A percentile compares a stretch with the other conserved stretches of the same genome.
phyloP scores from a whole-genome alignment of 2,113 vertebrate species.

The Pandion haliaetus region DNA sequence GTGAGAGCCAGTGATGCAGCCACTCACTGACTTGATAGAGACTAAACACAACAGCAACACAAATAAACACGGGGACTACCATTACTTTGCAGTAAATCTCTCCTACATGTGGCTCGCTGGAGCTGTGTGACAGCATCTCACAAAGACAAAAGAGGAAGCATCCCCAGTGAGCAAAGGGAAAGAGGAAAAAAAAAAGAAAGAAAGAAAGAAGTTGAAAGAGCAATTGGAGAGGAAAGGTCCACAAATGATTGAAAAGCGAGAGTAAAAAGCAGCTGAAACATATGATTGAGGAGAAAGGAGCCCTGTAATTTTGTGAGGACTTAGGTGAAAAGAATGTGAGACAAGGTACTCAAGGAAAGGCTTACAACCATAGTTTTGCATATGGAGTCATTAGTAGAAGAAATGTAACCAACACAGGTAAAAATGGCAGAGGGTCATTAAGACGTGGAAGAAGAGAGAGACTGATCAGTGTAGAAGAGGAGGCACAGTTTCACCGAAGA shows the following conservation, averaged over 20 bases:
- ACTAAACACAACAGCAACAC: not conserved
- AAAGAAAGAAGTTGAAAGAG: too few relatives aligned
- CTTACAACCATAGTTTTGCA: not conserved
- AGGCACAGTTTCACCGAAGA: not conserved
- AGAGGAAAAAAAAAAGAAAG: too few relatives aligned
- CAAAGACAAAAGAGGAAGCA: not conserved
- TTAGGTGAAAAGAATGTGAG: not conserved
- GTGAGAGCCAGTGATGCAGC: not conserved
- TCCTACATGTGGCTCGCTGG: not conserved
- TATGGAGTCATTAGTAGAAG: not conserved
- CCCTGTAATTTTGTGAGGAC: not conserved
- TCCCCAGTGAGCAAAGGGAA: not conserved
- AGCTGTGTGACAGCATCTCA: not conserved
- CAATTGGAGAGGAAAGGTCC: not conserved
- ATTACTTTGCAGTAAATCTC: not conserved
- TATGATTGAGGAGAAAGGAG: not conserved
- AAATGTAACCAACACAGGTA: not conserved
- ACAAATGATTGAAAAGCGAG: not conserved
- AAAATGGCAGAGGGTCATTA: not conserved
- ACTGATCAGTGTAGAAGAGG: not conserved
- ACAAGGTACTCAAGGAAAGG: not conserved
- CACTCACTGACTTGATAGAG: not conserved
- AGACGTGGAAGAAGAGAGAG: not conserved
- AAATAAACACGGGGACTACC: not conserved
- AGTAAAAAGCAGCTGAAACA: not conserved